Base-by-base conservation (phyloP, 2,113 vertebrate species). In the Macquaria australasica region DNA sequence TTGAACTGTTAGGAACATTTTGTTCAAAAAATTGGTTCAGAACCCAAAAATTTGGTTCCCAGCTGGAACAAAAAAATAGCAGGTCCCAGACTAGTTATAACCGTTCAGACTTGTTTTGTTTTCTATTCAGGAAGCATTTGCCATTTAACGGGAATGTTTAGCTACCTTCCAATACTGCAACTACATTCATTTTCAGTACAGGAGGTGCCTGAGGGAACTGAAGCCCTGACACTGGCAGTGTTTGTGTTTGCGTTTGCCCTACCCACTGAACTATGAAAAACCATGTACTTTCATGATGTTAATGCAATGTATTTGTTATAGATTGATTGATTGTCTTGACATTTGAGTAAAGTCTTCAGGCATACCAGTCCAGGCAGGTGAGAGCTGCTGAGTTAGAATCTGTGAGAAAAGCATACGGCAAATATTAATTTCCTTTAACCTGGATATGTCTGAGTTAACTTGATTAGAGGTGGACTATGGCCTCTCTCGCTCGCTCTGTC, bases 381-480 rank as follows among this genome's bases (percentile, higher is more conserved):
- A 84, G 80, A 80, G 72, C 79, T 62, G 73, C 83, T 81, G 63
- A 73, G 75, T 82, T 74, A 37, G 79, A 84, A 73, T 74, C 58
- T 77, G 23, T 37, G 77, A 51, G 39, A 64, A 51, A 41, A 12
- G 51, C 73, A 82, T 80, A 64, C 3, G 3, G 83, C 77, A 83
- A 85, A 80, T 87, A 89, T 92, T 89, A 74, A 91, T 91, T 91
- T 86, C 64, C 70, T 80, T 80, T 88, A 90, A 85, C 87, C 85
- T 87, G 84, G 87, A 87, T 86, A 79, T 87, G 77, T 92, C 84
- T 83, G 78, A 74, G 80, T 78, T 91, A 71, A 90, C 79, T 86
- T 86, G 86, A 91, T 89, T 81, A 79, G 76, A 87, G 75, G 53
- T 85, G 83, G 87, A 89, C 82, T 81, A 58, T 53, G 73, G 81